These are phyloP conservation scores for Naja naja DNA, from an alignment of 2,113 vertebrate genomes.

Conservation along the genomic window DNA sequence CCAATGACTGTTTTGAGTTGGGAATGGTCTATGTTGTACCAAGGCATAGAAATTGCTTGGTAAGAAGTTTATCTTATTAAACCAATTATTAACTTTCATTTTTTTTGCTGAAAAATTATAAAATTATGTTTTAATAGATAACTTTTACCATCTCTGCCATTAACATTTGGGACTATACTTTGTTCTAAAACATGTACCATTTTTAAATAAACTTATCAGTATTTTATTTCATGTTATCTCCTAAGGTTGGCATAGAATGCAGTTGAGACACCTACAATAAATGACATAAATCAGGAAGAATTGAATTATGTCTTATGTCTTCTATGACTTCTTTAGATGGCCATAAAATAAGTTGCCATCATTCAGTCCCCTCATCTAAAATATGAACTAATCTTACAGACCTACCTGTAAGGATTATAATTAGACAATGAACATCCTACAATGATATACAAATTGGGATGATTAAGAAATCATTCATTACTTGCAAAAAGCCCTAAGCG, in stretches of 20 bases:
- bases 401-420: background rate
- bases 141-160: background rate
- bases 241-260: background rate
- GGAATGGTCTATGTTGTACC: slow-evolving; percentile 21
- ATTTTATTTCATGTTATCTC: background rate
- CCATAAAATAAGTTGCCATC: background rate
- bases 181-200: background rate
- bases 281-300: background rate
- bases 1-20: background rate
- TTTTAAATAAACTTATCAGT: background rate
- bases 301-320: background rate
- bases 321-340: background rate
- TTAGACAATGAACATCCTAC: background rate
- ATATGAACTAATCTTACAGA: background rate
- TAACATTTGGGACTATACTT: background rate
- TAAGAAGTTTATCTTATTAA: background rate
- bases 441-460: background rate
- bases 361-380: background rate
- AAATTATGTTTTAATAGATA: background rate
- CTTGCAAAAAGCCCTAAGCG: slow-evolving; percentile 34
- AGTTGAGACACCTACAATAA: background rate
- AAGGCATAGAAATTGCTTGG: background rate
- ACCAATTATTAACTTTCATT: background rate
- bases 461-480: background rate
- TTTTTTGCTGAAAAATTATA: background rate